Evolutionary conservation across 1,140 invertebrate genomes (phyloP), one percentile per base, ranked within the genome.

Genomic region (Araneus ventricosus): DNA sequence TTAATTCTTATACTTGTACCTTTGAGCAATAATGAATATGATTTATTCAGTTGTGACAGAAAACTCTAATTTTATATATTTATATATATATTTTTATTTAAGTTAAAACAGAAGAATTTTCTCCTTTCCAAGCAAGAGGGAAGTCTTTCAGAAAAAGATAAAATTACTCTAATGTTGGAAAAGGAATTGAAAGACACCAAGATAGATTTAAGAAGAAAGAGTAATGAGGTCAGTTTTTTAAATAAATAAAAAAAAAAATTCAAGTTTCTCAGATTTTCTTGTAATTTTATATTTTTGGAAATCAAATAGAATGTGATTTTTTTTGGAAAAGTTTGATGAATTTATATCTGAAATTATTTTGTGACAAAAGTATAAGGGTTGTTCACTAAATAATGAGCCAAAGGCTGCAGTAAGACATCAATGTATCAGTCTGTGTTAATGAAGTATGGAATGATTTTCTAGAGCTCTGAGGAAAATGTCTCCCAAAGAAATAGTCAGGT

Each of bases 121-220:
- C 82, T 52, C 24, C 39, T 84, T 14, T 45, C 82, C 45, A 52
- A 75, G 70, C 87, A 45, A 37, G 61, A 88, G 45, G 14, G 27
- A 45, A 88, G 39, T 27, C n/a, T 52, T 27, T 75, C 61, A 70
- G 67, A 88, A 45, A 88, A 88, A 52, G 87, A 75, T 6, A 75
- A 52, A 52, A 88, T 52, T 22, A 75, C 75, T n/a, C 39, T 30
- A 34, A 27, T 67, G 59, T 52, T 88, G 14, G 37, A 88, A 57
- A 88, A 88, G 27, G 87, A 88, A 34, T 34, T 75, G 22, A 70
- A 67, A 75, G 87, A 88, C 30, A 20, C 39, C 3, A 88, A 70
- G 27, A 24, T 45, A 7, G 67, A 88, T 20, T 30, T 41, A n/a
- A 75, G 52, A 75, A 75, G 59, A 4, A 88, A 88, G 45, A 88